Evolutionary conservation across 35 echinoderm and acorn worm genomes (phyloP).

Genomic region (Holothuria glaberrima): DNA sequence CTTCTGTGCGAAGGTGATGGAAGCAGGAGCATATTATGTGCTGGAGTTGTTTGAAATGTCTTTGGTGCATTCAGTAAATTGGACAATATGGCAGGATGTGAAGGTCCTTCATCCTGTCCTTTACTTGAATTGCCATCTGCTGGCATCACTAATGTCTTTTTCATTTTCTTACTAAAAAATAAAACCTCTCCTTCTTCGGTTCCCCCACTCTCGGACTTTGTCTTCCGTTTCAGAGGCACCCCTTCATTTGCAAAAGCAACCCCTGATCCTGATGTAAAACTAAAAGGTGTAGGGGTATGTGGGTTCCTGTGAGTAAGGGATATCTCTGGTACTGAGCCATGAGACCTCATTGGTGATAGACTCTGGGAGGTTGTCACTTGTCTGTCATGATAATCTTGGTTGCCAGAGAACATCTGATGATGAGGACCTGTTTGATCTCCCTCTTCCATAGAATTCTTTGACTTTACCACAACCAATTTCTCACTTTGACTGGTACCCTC

Average conservation of each 20-base stretch:
- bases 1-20: conserved; percentile 20
- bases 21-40: conserved; percentile 16
- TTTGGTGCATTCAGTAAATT: conserved; percentile 48
- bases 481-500: not conserved
- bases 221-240: conserved; percentile 6
- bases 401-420: too few species aligned
- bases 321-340: conserved; percentile 4
- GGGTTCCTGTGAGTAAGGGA: conserved; percentile 17
- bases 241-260: not conserved
- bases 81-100: conserved; percentile 20
- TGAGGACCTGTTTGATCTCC: too few species aligned
- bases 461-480: not conserved
- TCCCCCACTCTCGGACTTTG: not conserved
- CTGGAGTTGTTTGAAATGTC: not conserved
- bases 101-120: not conserved
- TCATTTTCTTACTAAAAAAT: conserved; percentile 54
- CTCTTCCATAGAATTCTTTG: not conserved
- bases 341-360: too few species aligned
- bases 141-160: conserved; percentile 37
- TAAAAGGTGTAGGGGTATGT: not conserved
- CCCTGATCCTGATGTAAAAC: not conserved
- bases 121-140: not conserved
- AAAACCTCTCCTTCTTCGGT: not conserved
- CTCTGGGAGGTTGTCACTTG: not conserved
- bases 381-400: not conserved